Percentiles rank a stretch among this genome's conserved stretches.
Evolutionary conservation across 1,140 invertebrate species (phyloP).

Genomic region (Octopus sinensis): DNA sequence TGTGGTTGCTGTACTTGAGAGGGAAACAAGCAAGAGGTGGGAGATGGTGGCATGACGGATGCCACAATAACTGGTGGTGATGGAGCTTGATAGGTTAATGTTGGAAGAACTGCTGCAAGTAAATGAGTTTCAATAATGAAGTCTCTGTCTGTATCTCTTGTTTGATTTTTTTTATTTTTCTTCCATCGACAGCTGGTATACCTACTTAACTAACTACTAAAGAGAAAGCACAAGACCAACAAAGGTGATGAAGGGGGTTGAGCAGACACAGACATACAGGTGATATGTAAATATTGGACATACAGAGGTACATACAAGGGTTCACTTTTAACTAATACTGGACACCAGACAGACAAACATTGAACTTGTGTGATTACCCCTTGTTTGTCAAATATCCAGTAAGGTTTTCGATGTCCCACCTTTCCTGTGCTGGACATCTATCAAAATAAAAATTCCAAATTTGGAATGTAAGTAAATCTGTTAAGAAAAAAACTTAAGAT

Average conservation of each 20-base stretch:
- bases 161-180: no score
- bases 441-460: slow-evolving; percentile 7
- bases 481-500: neutral
- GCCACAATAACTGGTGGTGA: neutral
- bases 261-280: no score
- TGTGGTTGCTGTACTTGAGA: slow-evolving; percentile 16
- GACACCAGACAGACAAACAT: slow-evolving; percentile 3
- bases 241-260: no score
- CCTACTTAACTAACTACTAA: no score
- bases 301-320: no score
- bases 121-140: neutral
- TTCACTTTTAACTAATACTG: neutral
- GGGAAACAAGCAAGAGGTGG: neutral
- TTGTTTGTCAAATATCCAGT: slow-evolving; percentile 12
- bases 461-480: neutral
- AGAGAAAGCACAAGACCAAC: no score
- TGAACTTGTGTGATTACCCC: neutral
- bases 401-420: slow-evolving; percentile 8
- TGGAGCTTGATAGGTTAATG: neutral
- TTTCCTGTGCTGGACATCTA: slow-evolving; percentile 2
- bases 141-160: no score
- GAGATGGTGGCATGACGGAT: neutral
- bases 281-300: no score
- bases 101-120: slow-evolving; percentile 4
- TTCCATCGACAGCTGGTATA: no score